phyloP scores from a whole-genome alignment of 2,113 vertebrate genomes.

The Lathamus discolor region DNA sequence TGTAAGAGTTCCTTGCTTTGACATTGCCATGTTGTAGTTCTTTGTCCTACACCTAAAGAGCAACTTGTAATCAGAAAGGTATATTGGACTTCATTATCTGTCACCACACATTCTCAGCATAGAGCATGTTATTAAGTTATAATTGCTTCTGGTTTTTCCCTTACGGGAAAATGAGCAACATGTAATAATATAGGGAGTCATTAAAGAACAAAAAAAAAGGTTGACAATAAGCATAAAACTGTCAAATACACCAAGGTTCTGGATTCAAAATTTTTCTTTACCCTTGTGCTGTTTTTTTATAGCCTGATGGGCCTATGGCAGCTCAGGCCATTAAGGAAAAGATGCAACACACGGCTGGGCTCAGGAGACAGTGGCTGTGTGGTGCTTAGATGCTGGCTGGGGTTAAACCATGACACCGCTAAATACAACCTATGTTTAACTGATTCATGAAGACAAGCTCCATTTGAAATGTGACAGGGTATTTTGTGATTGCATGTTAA shows the following conservation, averaged over 20 bases:
- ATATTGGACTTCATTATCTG: slow-evolving; percentile 59
- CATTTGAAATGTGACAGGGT: not conserved
- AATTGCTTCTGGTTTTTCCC: slow-evolving; percentile 40
- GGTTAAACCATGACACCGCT: not conserved
- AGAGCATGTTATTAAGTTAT: slow-evolving; percentile 43
- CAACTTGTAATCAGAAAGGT: slow-evolving; percentile 55
- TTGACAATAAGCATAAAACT: not conserved
- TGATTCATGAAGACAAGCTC: not conserved
- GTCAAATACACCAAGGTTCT: not conserved
- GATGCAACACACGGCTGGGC: too few relatives aligned
- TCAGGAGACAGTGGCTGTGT: not conserved
- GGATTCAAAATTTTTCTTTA: not conserved
- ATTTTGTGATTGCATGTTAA: not conserved
- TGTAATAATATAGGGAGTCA: not conserved
- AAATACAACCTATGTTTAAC: not conserved
- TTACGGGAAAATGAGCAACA: slow-evolving; percentile 1
- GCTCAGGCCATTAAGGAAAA: not conserved
- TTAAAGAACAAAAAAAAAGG: not conserved
- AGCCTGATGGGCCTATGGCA: not conserved
- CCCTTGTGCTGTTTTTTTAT: not conserved
- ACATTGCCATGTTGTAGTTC: slow-evolving; percentile 60
- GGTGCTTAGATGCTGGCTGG: not conserved
- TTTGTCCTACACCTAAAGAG: slow-evolving; percentile 64
- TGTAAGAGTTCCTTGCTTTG: slow-evolving; percentile 59
- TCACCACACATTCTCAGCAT: slow-evolving; percentile 33